Evolutionary conservation across 2,888 invertebrate genomes (phyloP), one percentile per base, ranked within the genome.

Genomic region (Hirtodrosophila duncani): DNA sequence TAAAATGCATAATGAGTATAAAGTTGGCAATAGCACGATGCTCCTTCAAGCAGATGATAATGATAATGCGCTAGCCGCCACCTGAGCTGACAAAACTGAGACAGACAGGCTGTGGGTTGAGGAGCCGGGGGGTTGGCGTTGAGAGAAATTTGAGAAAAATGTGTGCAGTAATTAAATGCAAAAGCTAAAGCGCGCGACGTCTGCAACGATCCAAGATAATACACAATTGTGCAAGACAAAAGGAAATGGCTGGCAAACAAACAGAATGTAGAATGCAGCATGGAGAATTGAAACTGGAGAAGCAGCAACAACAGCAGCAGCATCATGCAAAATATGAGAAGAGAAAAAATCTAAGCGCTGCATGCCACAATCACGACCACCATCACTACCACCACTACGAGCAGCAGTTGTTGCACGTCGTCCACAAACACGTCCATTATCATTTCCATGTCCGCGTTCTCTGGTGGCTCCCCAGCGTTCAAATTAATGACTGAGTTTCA

Each of bases 401-500:
- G n/a, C n/a, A n/a, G n/a, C n/a, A n/a, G n/a, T n/a, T n/a, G n/a
- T n/a, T n/a, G n/a, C n/a, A n/a, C n/a, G n/a, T n/a, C n/a, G n/a
- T n/a, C n/a, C n/a, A n/a, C n/a, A n/a, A n/a, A n/a, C n/a, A n/a
- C n/a, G n/a, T n/a, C n/a, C n/a, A n/a, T n/a, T n/a, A n/a, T n/a
- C n/a, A n/a, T n/a, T n/a, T n/a, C n/a, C n/a, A n/a, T n/a, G n/a
- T n/a, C n/a, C n/a, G n/a, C n/a, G n/a, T n/a, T n/a, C n/a, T n/a
- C n/a, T n/a, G n/a, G n/a, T n/a, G n/a, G n/a, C n/a, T n/a, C n/a
- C n/a, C n/a, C 57, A 58, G 64, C 51, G 63, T 67, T 67, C 64
- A 79, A 79, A 71, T 75, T 80, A 72, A 72, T 72, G 72, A 58
- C 72, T 56, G 55, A 79, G 72, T 77, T 72, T 79, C 71, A 72